phyloP scores from a whole-genome alignment of 2,113 vertebrate genomes.

The Aegotheles bennettii region DNA sequence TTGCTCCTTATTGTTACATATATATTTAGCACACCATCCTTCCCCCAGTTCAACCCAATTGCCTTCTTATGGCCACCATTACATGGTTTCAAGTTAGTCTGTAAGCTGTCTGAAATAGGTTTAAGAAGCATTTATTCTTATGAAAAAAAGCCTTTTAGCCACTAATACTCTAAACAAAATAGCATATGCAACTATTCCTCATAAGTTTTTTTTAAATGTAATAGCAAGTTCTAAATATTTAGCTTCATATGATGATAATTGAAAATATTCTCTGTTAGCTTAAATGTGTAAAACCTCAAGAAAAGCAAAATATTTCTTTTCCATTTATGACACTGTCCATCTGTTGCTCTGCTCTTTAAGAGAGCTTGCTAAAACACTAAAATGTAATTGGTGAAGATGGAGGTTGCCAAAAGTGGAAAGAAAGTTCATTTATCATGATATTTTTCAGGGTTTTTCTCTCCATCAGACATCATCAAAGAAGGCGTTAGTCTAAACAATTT shows the following conservation, averaged over 20 bases:
- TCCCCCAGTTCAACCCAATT: not conserved
- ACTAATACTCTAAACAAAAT: not conserved
- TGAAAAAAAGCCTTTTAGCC: not conserved
- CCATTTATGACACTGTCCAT: not conserved
- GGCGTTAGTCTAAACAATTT: conserved; percentile 86
- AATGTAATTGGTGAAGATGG: conserved; percentile 53
- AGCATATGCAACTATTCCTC: not conserved
- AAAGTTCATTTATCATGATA: conserved; percentile 73
- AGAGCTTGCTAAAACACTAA: conserved; percentile 4
- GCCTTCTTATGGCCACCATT: not conserved
- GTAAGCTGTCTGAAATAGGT: not conserved
- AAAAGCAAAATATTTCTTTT: not conserved
- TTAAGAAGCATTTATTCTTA: not conserved
- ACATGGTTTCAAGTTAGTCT: not conserved
- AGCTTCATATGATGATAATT: not conserved
- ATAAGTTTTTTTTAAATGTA: not conserved
- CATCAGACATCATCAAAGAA: conserved; percentile 78
- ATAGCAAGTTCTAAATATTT: not conserved
- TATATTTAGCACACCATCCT: not conserved
- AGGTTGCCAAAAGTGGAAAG: conserved; percentile 64
- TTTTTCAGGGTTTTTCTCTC: conserved; percentile 73
- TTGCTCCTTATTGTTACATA: not conserved
- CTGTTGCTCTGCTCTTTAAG: conserved; percentile 30
- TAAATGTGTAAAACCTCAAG: not conserved
- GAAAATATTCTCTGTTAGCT: not conserved